Evolutionary conservation across 2,113 vertebrate species (phyloP).

Genomic region (Sylvilagus bachmani): DNA sequence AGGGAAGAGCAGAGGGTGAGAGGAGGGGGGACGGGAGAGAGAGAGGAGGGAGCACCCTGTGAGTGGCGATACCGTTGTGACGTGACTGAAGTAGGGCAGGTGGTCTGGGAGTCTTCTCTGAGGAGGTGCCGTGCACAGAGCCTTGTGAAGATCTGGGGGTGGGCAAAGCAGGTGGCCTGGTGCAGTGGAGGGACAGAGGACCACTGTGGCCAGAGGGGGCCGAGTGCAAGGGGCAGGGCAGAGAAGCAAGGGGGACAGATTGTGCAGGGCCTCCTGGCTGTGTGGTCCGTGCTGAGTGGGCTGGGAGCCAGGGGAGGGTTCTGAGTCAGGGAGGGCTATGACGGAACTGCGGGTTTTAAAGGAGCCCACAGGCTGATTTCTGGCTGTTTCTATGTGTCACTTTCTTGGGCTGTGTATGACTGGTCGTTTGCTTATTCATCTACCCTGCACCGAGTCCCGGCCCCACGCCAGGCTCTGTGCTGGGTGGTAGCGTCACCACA

Average conservation of each 20-base stretch:
- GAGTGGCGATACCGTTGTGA: background rate
- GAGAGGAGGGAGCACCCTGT: background rate
- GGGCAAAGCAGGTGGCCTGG: background rate
- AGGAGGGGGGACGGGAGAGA: background rate
- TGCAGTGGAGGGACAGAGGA: background rate
- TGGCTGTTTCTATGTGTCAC: background rate
- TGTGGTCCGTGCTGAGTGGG: background rate
- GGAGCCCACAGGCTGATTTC: background rate
- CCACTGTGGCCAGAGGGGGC: background rate
- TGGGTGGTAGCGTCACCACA: background rate
- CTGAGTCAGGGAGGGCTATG: background rate
- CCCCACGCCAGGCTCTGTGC: background rate
- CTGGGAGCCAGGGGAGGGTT: background rate
- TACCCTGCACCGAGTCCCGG: background rate
- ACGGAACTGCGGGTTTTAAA: background rate
- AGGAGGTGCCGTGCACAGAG: constrained; percentile 15
- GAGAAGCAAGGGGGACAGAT: background rate
- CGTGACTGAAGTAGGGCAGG: background rate
- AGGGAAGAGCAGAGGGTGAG: background rate
- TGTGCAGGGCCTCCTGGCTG: background rate
- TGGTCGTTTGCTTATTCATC: background rate
- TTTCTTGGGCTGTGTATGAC: background rate
- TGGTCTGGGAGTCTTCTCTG: background rate
- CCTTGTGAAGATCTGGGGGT: background rate
- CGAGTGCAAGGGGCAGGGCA: background rate